These are phyloP conservation scores for Pachyrhynchus sulphureomaculatus DNA, from an alignment of 1,140 invertebrate genomes.

Conservation along the genomic window DNA sequence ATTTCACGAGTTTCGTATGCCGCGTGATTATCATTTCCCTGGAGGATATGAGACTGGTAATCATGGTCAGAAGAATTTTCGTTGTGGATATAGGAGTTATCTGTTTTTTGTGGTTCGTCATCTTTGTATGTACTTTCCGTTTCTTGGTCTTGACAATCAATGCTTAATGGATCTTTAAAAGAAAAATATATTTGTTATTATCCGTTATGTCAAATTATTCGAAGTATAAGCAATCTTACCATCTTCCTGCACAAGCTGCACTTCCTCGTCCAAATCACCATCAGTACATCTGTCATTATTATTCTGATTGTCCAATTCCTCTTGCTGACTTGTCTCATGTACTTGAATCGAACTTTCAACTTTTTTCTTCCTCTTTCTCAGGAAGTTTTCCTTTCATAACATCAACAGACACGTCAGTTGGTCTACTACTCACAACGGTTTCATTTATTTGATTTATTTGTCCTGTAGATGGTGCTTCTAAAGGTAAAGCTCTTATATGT, in stretches of 20 bases:
- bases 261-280: background rate
- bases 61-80: slow-evolving; percentile 14
- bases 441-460: too few relatives aligned
- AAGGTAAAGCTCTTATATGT: slow-evolving; percentile 36
- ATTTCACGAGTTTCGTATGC: slow-evolving; percentile 14
- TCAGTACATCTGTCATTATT: background rate
- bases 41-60: background rate
- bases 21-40: slow-evolving; percentile 2
- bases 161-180: slow-evolving; percentile 4
- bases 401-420: background rate
- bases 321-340: background rate
- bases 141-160: background rate
- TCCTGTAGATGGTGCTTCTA: slow-evolving; percentile 30
- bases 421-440: background rate
- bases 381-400: slow-evolving; percentile 34
- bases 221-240: too few relatives aligned
- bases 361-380: slow-evolving; percentile 42
- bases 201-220: too few relatives aligned
- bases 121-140: slow-evolving; percentile 9
- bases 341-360: background rate
- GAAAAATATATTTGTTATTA: background rate
- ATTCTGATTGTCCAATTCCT: too few relatives aligned
- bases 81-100: background rate
- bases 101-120: slow-evolving; percentile 1
- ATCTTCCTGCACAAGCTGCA: slow-evolving; percentile 1